phyloP scores from a whole-genome alignment of 1,140 invertebrate species.

The Cecropterus lyciades region DNA sequence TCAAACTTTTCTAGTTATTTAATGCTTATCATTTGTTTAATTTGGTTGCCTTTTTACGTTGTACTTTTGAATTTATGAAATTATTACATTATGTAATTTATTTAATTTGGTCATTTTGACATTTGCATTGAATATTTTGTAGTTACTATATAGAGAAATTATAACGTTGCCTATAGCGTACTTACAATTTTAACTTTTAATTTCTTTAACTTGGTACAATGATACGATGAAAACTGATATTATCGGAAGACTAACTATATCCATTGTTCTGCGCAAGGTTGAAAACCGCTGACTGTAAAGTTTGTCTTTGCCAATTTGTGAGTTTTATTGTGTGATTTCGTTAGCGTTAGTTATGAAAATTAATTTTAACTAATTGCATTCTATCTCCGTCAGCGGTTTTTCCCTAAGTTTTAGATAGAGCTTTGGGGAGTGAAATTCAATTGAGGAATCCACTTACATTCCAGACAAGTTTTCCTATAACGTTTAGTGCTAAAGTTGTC shows the following conservation, averaged over 20 bases:
- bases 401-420: conserved; percentile 14
- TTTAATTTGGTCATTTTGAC: too few relatives aligned
- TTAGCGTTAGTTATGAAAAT: conserved; percentile 35
- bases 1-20: conserved; percentile 3
- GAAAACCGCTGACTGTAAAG: conserved; percentile 5
- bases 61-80: too few relatives aligned
- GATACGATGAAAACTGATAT: background rate
- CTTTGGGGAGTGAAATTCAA: conserved; percentile 17
- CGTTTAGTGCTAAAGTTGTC: too few relatives aligned
- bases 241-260: background rate
- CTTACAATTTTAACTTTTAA: too few relatives aligned
- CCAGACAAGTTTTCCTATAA: conserved; percentile 6
- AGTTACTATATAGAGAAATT: too few relatives aligned
- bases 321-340: conserved; percentile 33
- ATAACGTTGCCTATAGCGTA: too few relatives aligned
- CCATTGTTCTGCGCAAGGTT: background rate
- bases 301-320: conserved; percentile 28
- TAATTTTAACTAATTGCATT: conserved; percentile 34
- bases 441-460: conserved; percentile 19
- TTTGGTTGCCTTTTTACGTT: background rate
- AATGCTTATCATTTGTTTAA: background rate
- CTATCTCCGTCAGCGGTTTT: conserved; percentile 22
- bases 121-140: too few relatives aligned
- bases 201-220: too few relatives aligned
- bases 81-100: too few relatives aligned